phyloP scores from a whole-genome alignment of 2,888 invertebrate genomes.

The Scaptomyza reducta region DNA sequence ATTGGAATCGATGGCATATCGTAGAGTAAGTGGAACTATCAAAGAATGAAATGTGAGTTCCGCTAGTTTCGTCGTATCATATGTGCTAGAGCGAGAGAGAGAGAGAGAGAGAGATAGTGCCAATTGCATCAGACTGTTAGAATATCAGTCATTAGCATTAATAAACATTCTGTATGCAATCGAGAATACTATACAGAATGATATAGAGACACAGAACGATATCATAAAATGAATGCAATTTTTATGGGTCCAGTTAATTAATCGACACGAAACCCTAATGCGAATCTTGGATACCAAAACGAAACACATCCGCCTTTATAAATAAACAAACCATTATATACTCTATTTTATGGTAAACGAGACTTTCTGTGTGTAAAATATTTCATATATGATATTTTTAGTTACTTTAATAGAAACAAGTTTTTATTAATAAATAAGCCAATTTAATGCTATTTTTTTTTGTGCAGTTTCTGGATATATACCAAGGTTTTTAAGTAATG shows the following conservation, averaged over 20 bases:
- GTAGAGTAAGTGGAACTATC: neutral
- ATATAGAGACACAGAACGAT: neutral
- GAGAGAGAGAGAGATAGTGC: neutral
- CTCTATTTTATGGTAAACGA: neutral
- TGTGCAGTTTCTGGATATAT: no score
- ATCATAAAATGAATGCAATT: neutral
- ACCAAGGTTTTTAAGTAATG: no score
- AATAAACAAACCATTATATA: neutral
- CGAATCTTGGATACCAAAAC: neutral
- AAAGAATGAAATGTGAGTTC: slow-evolving; percentile 53
- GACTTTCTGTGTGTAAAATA: no score
- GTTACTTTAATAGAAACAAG: no score
- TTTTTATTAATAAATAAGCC: no score
- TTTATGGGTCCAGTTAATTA: slow-evolving; percentile 1
- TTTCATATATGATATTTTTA: no score
- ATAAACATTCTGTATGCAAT: slow-evolving; percentile 59
- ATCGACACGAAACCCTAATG: neutral
- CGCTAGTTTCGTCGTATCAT: neutral
- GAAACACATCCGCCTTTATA: neutral
- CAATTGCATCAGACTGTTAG: neutral
- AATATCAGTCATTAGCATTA: slow-evolving; percentile 57
- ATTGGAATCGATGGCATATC: slow-evolving; percentile 43
- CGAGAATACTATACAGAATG: neutral
- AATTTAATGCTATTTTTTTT: no score
- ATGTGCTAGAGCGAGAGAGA: no score